A percentile compares a stretch with the other conserved stretches of the same genome.
Conservation (phyloP, 2,888 invertebrate genomes). For the Andrena bucephala region DNA sequence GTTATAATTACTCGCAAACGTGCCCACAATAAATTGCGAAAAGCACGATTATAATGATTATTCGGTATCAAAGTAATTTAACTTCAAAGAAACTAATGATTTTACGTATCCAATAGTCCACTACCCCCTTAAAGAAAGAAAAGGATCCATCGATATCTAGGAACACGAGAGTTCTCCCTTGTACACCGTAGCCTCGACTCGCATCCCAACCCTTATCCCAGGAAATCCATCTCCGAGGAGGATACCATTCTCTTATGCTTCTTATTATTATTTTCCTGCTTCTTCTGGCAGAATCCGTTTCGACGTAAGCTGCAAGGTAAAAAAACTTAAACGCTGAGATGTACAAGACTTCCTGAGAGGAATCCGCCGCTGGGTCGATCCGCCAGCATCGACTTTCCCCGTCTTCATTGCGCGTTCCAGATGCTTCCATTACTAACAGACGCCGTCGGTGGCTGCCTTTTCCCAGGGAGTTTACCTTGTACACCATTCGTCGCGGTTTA, state of each 20-base stretch:
- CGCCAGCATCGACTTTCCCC: background rate
- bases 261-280: too few species aligned
- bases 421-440: background rate
- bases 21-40: too few species aligned
- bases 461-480: conserved; percentile 4
- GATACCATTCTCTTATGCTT: too few species aligned
- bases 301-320: background rate
- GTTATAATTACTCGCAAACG: too few species aligned
- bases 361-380: conserved; percentile 1
- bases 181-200: conserved; percentile 10
- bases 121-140: background rate
- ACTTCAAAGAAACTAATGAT: too few species aligned
- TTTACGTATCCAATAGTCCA: too few species aligned
- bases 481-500: conserved; percentile 19
- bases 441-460: background rate
- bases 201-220: conserved; percentile 11
- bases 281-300: background rate
- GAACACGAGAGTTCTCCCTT: background rate
- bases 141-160: background rate
- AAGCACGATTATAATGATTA: too few species aligned
- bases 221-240: conserved; percentile 15
- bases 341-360: background rate
- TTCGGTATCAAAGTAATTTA: too few species aligned
- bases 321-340: conserved; percentile 12
- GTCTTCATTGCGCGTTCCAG: background rate